Base-by-base conservation (phyloP, 1,140 invertebrate genomes). In the Conopomorpha cramerella region DNA sequence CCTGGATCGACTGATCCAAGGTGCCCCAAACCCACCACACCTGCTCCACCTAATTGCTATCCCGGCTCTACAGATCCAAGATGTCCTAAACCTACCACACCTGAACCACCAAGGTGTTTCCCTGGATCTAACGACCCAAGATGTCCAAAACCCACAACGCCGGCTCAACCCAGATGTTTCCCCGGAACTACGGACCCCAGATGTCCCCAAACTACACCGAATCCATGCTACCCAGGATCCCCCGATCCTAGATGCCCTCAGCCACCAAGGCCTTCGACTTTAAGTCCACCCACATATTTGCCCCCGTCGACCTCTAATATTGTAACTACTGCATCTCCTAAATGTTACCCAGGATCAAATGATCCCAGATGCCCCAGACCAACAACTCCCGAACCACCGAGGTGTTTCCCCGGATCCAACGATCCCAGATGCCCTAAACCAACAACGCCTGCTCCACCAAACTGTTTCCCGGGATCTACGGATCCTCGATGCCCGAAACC, bases 401-500 rank as follows among this genome's bases (percentile, higher is more conserved):
- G 42, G 1, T 80, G 77, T 41, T 74, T 51, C 37, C 76, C 77
- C 2, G 77, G 80, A n/a, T 66, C 55, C 12, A 55, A 37, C 0
- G 76, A 79, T 53, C 61, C 70, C 15, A 42, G 67, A 19, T 77
- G 77, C 51, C 64, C 66, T 17, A 49, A 51, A 38, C 34, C 52
- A 10, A 49, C 58, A 12, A 61, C 55, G 4, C 34, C 42, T 1
- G 41, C 43, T 36, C 43, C 55, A 32, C 57, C 54, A 8, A 46
- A 43, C 1, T 80, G 78, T 43, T 74, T 57, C 37, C 78, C 77
- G 1, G 79, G 80, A 10, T 64, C 55, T n/a, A 53, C 37, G 10
- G 73, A 79, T 55, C 77, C 77, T 16, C 46, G 72, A 36, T 80
- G 77, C 43, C 73, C 76, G 2, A 51, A 55, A 23, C 43, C 55